These are phyloP conservation scores for Silurus lanzhouensis DNA, from an alignment of 2,797 vertebrate species.

Conservation along the genomic window DNA sequence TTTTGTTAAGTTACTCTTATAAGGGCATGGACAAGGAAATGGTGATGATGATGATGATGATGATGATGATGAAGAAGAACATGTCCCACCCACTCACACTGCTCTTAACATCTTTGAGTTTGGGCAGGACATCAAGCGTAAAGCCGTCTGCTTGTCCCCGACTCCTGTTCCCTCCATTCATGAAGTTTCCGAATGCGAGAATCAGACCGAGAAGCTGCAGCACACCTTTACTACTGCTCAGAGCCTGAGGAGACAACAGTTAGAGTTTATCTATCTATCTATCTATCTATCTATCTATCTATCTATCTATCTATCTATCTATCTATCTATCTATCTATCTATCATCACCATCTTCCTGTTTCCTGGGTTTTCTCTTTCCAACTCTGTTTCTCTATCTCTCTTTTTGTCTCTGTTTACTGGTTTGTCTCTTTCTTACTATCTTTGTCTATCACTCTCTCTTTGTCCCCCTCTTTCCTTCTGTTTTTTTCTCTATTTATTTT, in stretches of 20 bases:
- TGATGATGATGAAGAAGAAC: not conserved
- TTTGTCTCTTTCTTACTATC: not conserved
- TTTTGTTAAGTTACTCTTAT: not conserved
- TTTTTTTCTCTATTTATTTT: not conserved
- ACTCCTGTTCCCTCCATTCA: constrained; percentile 96
- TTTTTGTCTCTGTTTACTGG: not conserved
- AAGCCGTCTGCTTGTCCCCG: constrained; percentile 98
- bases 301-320: not conserved
- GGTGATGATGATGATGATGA: not conserved
- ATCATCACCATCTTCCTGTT: too few species aligned
- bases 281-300: not conserved
- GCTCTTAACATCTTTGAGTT: constrained; percentile 98
- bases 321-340: not conserved
- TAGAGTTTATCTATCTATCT: not conserved
- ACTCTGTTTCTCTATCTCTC: not conserved
- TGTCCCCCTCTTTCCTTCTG: not conserved
- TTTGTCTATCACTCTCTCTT: not conserved
- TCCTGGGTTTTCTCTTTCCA: too few species aligned
- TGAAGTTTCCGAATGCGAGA: constrained; percentile 95
- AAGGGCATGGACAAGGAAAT: not conserved
- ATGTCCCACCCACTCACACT: constrained; percentile 80
- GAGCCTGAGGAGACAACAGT: constrained; percentile 66
- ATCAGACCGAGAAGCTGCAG: constrained; percentile 89
- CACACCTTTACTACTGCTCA: constrained; percentile 81
- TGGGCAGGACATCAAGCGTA: constrained; percentile 92